These are phyloP conservation scores for Erannis defoliaria DNA, from an alignment of 2,888 invertebrate genomes.

Conservation along the genomic window DNA sequence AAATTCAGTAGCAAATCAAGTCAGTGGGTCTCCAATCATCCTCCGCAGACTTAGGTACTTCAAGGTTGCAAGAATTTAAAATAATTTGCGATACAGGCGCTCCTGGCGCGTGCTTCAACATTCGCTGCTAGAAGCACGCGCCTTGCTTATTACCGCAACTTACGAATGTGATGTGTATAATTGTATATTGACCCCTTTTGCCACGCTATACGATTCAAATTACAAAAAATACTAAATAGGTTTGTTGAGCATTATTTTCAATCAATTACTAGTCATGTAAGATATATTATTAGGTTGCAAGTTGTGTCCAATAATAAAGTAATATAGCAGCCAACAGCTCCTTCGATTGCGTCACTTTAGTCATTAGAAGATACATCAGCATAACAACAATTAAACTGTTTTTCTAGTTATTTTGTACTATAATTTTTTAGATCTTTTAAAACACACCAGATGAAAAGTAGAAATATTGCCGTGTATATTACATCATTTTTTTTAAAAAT, in stretches of 20 bases:
- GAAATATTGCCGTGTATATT: slow-evolving; percentile 56
- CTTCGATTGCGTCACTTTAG: slow-evolving; percentile 9
- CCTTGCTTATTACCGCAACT: no score
- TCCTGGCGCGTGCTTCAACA: no score
- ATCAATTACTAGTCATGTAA: slow-evolving; percentile 41
- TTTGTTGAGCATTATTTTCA: slow-evolving; percentile 16
- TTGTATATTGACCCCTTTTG: no score
- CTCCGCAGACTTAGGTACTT: no score
- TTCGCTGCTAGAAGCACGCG: no score
- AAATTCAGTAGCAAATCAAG: no score
- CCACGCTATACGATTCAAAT: no score
- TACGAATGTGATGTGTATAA: no score
- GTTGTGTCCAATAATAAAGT: not conserved
- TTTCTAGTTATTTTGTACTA: slow-evolving; percentile 22
- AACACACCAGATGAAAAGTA: slow-evolving; percentile 74
- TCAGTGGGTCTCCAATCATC: no score
- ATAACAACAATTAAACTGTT: slow-evolving; percentile 26
- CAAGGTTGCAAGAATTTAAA: no score
- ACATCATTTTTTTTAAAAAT: slow-evolving; percentile 45
- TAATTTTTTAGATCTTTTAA: slow-evolving; percentile 35
- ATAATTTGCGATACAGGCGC: no score
- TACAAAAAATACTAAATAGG: no score
- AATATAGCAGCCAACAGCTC: slow-evolving; percentile 11
- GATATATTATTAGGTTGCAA: slow-evolving; percentile 30
- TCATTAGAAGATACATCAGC: slow-evolving; percentile 30